Evolutionary conservation across 2,888 invertebrate genomes (phyloP).

Genomic region (Lysandra bellargus): DNA sequence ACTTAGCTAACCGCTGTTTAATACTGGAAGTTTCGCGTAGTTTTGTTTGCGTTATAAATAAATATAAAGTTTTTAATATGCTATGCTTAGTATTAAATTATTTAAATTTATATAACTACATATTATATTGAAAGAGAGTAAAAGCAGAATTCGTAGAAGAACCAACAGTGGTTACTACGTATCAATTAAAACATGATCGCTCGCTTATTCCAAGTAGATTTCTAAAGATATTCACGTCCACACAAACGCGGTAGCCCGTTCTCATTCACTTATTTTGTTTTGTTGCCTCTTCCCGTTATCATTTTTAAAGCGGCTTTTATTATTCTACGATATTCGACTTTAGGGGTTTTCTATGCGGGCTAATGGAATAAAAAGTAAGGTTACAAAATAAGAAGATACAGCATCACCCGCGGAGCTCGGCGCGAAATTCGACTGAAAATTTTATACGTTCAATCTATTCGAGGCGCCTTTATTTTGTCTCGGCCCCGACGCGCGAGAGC

Average conservation of each 20-base stretch:
- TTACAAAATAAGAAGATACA: conserved; percentile 80
- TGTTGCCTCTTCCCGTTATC: conserved; percentile 71
- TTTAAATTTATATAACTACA: no score
- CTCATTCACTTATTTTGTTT: conserved; percentile 71
- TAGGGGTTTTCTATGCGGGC: conserved; percentile 75
- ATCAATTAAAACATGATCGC: not conserved
- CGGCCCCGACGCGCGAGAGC: conserved; percentile 71
- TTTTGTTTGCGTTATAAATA: not conserved
- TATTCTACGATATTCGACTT: conserved; percentile 79
- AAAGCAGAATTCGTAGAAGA: no score
- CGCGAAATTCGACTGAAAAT: conserved; percentile 79
- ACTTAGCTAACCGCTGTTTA: conserved; percentile 33
- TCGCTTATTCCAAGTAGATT: not conserved
- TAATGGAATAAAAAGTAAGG: conserved; percentile 82
- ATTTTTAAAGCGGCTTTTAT: conserved; percentile 79
- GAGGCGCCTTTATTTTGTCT: conserved; percentile 77
- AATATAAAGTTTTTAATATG: not conserved
- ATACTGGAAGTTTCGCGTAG: conserved; percentile 23
- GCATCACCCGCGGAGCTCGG: conserved; percentile 74
- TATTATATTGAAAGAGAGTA: no score
- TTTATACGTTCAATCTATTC: conserved; percentile 81
- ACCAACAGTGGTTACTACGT: no score
- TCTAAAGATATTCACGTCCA: not conserved
- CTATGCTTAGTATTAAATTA: not conserved
- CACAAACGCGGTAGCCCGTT: conserved; percentile 59